These are phyloP conservation scores for Drosophila setifemur DNA, from an alignment of 1,140 invertebrate genomes.

Conservation along the genomic window DNA sequence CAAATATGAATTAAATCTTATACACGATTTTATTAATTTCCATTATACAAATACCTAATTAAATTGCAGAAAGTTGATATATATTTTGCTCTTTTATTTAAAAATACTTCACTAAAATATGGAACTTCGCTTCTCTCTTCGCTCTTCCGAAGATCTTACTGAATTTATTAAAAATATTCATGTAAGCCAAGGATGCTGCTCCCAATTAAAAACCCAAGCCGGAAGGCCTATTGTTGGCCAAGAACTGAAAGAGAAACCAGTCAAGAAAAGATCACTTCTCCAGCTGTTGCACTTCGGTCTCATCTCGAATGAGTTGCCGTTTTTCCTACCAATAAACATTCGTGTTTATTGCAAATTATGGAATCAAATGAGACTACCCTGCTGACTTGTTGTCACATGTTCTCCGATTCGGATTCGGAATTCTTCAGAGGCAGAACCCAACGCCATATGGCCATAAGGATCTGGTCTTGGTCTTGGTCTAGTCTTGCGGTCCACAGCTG, in stretches of 20 bases:
- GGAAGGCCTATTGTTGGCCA: conserved; percentile 12
- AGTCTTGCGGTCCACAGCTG: conserved; percentile 63
- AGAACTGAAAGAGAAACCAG: neutral
- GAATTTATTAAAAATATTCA: neutral
- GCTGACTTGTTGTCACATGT: conserved; percentile 57
- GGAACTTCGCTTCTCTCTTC: too few species aligned
- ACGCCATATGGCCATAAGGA: conserved; percentile 45
- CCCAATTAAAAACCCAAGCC: conserved; percentile 10
- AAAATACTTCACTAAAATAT: too few species aligned
- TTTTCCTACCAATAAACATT: conserved; percentile 63
- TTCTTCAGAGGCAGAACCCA: neutral
- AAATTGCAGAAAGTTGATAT: too few species aligned
- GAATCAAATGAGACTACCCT: conserved; percentile 35
- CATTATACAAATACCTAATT: too few species aligned
- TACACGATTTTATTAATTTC: too few species aligned
- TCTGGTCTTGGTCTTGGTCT: conserved; percentile 31
- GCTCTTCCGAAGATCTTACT: too few species aligned
- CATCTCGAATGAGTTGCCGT: conserved; percentile 26
- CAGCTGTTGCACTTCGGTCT: conserved; percentile 26
- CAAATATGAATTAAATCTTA: too few species aligned
- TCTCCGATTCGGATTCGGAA: too few species aligned
- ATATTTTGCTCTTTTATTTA: too few species aligned
- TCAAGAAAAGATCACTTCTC: conserved; percentile 15
- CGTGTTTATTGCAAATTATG: conserved; percentile 73
- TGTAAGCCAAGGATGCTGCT: neutral